Base-by-base conservation (phyloP, 2,113 vertebrate species). In the Osmerus mordax region DNA sequence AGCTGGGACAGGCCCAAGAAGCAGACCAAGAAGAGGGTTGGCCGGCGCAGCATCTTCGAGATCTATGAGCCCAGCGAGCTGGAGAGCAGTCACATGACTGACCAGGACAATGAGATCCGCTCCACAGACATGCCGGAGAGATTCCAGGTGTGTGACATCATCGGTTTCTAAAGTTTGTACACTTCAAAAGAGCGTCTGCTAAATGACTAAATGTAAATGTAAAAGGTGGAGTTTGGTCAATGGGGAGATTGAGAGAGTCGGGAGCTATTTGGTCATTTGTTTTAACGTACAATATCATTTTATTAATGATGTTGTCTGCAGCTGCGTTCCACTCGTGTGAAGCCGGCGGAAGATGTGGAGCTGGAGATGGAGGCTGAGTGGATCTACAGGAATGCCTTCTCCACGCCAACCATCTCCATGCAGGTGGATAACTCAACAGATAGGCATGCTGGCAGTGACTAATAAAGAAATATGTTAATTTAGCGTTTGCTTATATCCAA, bases 41-140 rank as follows among this genome's bases (percentile, higher is more conserved):
- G 96, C 11, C 94, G 96, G 0, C 95, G 96, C 67, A 99, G 96
- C 91, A 99, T 99, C 81, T 99, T 98, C 62, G 97, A 99, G 86
- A 93, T 99, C 83, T 99, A 99, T 0, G 97, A 99, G 79, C 97
- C 97, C 74, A 99, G 97, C 2, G 97, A 99, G 87, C 91, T 99
- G 71, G 97, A 99, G 81, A 98, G 96, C 87, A 99, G 97, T 80
- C 97, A 99, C 89, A 93, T 99, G 72, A 99, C 97, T 0, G 97
- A 99, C 86, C 97, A 98, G 86, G 97, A 99, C 90, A 99, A 98
- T 0, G 97, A 99, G 88, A 99, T 99, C 85, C 95, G 97, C 65
- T 86, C 95, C 53, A 98, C 96, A 3, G 97, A 99, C 88, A 95
- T 99, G 94, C 97, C 97, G 0, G 97, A 99, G 87, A 94, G 97